These are phyloP conservation scores for Himantopus leucocephalus DNA, from an alignment of 2,113 vertebrate genomes.

Conservation along the genomic window DNA sequence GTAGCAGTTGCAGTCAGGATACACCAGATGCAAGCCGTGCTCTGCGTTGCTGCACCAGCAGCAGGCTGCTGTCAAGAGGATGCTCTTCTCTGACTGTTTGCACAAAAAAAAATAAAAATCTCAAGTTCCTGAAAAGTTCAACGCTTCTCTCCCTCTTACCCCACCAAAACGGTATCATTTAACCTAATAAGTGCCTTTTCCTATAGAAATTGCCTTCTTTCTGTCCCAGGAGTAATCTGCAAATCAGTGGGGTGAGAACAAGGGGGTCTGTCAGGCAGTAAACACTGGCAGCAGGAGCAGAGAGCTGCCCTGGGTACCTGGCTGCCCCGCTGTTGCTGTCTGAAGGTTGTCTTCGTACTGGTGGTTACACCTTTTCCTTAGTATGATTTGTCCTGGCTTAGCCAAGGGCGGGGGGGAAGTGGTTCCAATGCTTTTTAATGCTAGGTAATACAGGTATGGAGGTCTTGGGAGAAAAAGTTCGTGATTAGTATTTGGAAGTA, in stretches of 20 bases:
- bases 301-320: neutral
- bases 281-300: neutral
- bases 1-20: neutral
- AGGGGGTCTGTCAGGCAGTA: neutral
- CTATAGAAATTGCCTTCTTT: neutral
- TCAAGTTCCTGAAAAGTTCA: accelerated
- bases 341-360: neutral
- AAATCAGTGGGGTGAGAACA: neutral
- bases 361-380: neutral
- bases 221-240: neutral
- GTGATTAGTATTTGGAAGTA: neutral
- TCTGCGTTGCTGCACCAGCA: neutral
- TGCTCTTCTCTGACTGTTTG: neutral
- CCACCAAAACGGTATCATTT: neutral
- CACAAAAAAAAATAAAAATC: neutral
- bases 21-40: neutral
- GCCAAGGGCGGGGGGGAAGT: too few species aligned
- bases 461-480: neutral
- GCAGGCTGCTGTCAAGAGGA: neutral
- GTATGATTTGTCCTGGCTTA: neutral
- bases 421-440: neutral
- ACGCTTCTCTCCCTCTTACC: neutral
- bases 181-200: neutral
- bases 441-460: neutral
- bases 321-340: accelerated